A percentile compares a stretch with the other conserved stretches of the same genome.
Conservation (phyloP, 1,140 invertebrate species). For the Thalassaphorura encarpata region DNA sequence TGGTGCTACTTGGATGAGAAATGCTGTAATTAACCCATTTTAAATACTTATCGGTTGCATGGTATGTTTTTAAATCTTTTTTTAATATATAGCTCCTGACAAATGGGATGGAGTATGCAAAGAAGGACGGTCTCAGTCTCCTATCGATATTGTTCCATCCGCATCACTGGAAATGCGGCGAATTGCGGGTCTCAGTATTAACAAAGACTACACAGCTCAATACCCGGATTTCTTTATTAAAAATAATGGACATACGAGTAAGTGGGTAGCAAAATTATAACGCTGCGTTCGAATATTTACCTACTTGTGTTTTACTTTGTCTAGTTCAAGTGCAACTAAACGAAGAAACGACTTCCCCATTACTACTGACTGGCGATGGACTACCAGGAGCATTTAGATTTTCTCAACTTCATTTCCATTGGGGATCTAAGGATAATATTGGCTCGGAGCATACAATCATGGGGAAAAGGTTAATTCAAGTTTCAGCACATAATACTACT, state of each 20-base stretch:
- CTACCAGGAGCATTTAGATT: slow-evolving; percentile 39
- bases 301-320: slow-evolving; percentile 3
- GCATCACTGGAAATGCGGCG: background rate
- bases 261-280: background rate
- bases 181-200: slow-evolving; percentile 24
- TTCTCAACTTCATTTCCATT: slow-evolving; percentile 47
- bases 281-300: background rate
- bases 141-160: slow-evolving; percentile 30
- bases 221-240: slow-evolving; percentile 29
- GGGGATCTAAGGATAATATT: slow-evolving; percentile 39
- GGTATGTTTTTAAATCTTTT: background rate
- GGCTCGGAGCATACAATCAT: slow-evolving; percentile 48
- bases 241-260: slow-evolving; percentile 40
- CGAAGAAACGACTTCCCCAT: slow-evolving; percentile 23
- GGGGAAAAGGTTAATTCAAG: slow-evolving; percentile 36
- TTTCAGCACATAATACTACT: background rate
- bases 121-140: slow-evolving; percentile 33
- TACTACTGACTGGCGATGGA: slow-evolving; percentile 35
- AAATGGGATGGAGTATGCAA: slow-evolving; percentile 18
- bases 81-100: slow-evolving; percentile 1
- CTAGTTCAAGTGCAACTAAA: slow-evolving; percentile 28
- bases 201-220: slow-evolving; percentile 32
- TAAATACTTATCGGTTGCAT: background rate
- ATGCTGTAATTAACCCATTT: slow-evolving; percentile 9
- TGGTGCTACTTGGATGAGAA: slow-evolving; percentile 13